Evolutionary conservation across 2,888 invertebrate species (phyloP), one percentile per base, ranked within the genome.

Genomic region (Acronicta leporina): DNA sequence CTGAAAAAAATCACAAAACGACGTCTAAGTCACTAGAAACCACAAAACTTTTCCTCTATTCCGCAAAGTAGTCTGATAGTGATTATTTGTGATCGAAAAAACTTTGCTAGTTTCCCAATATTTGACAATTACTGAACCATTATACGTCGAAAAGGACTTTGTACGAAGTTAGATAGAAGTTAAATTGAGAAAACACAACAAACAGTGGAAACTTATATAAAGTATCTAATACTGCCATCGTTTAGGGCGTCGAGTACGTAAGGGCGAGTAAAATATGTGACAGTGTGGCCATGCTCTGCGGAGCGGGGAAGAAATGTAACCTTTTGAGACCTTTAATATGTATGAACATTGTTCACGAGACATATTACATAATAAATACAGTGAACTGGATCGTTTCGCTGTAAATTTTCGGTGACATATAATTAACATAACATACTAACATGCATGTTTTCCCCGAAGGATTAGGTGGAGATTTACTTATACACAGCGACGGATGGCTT

Each of bases 301-400:
- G 77, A 88, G 91, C 92, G 82, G 46, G 85, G 88, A 92, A 92
- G 92, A 92, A 88, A 84, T 90, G 91, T 88, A 83, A 85, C 87
- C 88, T 82, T 77, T 82, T 74, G 73, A 77, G 82, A 75, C 80
- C 83, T 81, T 79, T 84, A 83, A 85, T 84, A 82, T 84, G 76
- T 79, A 77, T 80, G 74, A 72, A 69, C 79, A 75, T 67, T 76
- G 73, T 76, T 73, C 76, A 68, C 48, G 38, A 71, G 61, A 75
- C 62, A 66, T 51, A 61, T 70, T 71, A 68, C 51, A 63, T 63
- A 70, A 66, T 66, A 74, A 49, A 65, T 61, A 63, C 38, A 60
- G 67, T 59, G 16, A 49, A 56, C 56, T 49, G 25, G 43, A 64
- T 47, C 48, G 55, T 63, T 41, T 46, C 27, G 11, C 48, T 66